These are phyloP conservation scores for Neelides folsomi DNA, from an alignment of 2,888 invertebrate genomes.

Conservation along the genomic window DNA sequence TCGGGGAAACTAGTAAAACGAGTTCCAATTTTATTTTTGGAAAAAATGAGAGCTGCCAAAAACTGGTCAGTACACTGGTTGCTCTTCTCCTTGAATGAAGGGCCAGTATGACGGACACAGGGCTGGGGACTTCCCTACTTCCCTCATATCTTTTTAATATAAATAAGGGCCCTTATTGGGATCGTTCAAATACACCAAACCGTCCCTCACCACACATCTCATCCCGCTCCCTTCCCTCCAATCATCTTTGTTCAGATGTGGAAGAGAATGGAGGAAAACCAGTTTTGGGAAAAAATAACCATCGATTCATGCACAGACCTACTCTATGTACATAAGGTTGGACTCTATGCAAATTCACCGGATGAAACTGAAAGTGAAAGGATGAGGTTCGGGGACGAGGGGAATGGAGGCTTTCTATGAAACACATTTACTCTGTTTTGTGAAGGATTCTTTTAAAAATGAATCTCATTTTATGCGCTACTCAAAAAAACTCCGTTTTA, in stretches of 20 bases:
- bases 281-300: constrained; percentile 9
- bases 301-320: background rate
- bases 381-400: background rate
- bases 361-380: constrained; percentile 5
- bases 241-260: too few relatives aligned
- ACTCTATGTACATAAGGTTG: background rate
- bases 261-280: constrained; percentile 3
- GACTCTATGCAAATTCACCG: constrained; percentile 1
- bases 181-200: background rate
- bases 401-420: too few relatives aligned
- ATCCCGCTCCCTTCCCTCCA: background rate
- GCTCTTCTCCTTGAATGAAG: constrained; percentile 3
- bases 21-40: constrained; percentile 10
- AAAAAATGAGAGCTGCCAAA: background rate
- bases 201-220: background rate
- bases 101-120: background rate
- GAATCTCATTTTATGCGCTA: too few relatives aligned
- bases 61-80: constrained; percentile 10
- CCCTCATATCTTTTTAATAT: background rate
- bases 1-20: constrained; percentile 16
- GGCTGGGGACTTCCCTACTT: background rate
- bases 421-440: too few relatives aligned
- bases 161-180: too few relatives aligned
- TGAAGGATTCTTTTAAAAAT: too few relatives aligned
- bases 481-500: background rate